A percentile compares a stretch with the other conserved stretches of the same genome.
Conservation (phyloP, 2,888 invertebrate genomes). For the Eristalis intricaria region DNA sequence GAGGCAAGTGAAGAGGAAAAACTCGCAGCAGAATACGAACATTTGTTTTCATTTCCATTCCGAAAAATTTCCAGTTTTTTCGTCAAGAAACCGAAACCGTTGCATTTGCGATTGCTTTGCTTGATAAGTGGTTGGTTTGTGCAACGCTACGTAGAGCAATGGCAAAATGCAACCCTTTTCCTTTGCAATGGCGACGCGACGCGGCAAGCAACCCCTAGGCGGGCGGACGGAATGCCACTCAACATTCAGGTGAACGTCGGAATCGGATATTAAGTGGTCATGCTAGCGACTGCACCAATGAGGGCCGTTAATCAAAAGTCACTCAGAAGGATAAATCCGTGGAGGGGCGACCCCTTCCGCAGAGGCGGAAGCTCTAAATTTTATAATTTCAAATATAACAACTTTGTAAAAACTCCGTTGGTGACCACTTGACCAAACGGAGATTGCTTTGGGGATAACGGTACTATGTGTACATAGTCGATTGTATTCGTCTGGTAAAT, state of each 20-base stretch:
- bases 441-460: background rate
- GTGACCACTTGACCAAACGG: background rate
- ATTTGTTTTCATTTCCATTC: conserved; percentile 37
- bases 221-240: conserved; percentile 55
- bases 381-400: conserved; percentile 58
- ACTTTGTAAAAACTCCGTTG: conserved; percentile 46
- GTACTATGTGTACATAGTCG: background rate
- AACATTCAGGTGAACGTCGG: conserved; percentile 44
- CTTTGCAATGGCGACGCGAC: background rate
- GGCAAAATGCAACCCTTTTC: background rate
- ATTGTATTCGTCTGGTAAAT: background rate
- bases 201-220: conserved; percentile 35
- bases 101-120: conserved; percentile 67
- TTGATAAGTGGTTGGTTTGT: conserved; percentile 55
- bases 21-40: conserved; percentile 41
- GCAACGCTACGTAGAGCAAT: conserved; percentile 39
- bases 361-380: conserved; percentile 53
- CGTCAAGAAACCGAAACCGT: conserved; percentile 55
- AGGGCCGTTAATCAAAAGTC: conserved; percentile 62
- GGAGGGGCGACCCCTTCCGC: background rate
- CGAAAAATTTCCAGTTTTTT: conserved; percentile 23
- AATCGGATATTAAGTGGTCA: conserved; percentile 46
- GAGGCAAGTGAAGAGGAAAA: conserved; percentile 22
- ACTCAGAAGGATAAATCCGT: background rate
- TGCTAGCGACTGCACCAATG: conserved; percentile 29